Conservation (phyloP, 2,797 vertebrate species). For the Pantherophis alleghaniensis region DNA sequence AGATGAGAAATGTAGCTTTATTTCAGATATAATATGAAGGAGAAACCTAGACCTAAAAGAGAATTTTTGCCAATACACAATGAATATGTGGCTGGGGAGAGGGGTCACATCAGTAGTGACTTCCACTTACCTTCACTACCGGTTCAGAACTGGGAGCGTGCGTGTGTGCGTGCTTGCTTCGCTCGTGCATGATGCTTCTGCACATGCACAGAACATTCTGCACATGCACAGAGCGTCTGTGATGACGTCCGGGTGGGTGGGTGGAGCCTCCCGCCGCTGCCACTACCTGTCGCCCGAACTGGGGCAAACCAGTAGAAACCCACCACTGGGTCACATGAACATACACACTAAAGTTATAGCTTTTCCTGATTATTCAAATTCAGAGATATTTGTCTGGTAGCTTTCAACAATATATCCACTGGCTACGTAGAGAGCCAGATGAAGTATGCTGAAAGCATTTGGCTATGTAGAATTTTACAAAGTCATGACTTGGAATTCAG, state of each 20-base stretch:
- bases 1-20: not conserved
- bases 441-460: not conserved
- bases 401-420: not conserved
- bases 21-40: not conserved
- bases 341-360: not conserved
- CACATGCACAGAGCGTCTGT: too few species aligned
- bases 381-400: not conserved
- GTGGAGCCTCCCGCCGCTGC: too few species aligned
- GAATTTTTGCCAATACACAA: not conserved
- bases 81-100: not conserved
- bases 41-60: not conserved
- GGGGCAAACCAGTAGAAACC: too few species aligned
- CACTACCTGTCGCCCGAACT: too few species aligned
- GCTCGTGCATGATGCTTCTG: too few species aligned
- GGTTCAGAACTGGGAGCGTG: too few species aligned
- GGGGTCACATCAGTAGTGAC: not conserved
- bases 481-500: not conserved
- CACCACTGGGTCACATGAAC: not conserved
- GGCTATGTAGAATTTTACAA: not conserved
- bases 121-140: too few species aligned
- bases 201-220: too few species aligned
- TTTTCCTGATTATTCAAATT: not conserved
- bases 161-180: rapidly evolving
- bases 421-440: not conserved
- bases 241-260: too few species aligned